These are phyloP conservation scores for Cynoglossus semilaevis DNA, from an alignment of 2,113 vertebrate species.

Conservation along the genomic window DNA sequence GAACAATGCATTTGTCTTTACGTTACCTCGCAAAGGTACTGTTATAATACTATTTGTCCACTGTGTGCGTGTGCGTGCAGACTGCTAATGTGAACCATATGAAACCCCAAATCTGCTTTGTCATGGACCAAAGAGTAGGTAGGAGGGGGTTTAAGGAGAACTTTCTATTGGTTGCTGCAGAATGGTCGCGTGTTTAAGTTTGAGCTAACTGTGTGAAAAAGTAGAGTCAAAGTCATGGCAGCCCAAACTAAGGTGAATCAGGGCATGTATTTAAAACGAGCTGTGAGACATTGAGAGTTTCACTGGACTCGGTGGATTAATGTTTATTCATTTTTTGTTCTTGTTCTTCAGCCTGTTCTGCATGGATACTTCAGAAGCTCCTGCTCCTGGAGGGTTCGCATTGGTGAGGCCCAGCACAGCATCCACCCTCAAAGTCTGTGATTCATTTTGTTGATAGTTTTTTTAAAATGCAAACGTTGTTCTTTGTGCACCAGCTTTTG, in stretches of 20 bases:
- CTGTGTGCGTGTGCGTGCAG: not conserved
- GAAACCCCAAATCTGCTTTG: conserved; percentile 54
- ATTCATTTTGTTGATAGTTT: not conserved
- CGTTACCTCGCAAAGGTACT: conserved; percentile 70
- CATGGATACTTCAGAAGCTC: conserved; percentile 97
- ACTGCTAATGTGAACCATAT: conserved; percentile 43
- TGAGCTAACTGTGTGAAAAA: conserved; percentile 2
- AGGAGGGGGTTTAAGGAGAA: conserved; percentile 63
- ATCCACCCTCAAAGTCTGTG: not conserved
- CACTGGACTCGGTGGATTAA: not conserved
- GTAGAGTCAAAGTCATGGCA: conserved; percentile 55
- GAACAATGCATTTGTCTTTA: conserved; percentile 65
- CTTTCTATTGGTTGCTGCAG: conserved; percentile 68
- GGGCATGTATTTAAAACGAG: not conserved
- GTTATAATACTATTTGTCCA: not conserved
- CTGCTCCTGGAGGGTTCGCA: conserved; percentile 96
- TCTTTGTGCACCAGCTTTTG: conserved; percentile 81
- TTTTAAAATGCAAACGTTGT: not conserved
- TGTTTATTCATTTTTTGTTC: not conserved
- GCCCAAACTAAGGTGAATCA: conserved; percentile 68
- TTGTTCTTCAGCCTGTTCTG: conserved; percentile 81
- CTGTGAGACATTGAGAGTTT: not conserved
- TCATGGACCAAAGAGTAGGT: conserved; percentile 63
- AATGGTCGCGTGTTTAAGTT: conserved; percentile 6
- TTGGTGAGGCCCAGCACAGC: conserved; percentile 78